A percentile compares a stretch with the other conserved stretches of the same genome.
These are phyloP conservation scores for Plutella xylostella DNA, from an alignment of 2,888 invertebrate genomes.

Conservation along the genomic window DNA sequence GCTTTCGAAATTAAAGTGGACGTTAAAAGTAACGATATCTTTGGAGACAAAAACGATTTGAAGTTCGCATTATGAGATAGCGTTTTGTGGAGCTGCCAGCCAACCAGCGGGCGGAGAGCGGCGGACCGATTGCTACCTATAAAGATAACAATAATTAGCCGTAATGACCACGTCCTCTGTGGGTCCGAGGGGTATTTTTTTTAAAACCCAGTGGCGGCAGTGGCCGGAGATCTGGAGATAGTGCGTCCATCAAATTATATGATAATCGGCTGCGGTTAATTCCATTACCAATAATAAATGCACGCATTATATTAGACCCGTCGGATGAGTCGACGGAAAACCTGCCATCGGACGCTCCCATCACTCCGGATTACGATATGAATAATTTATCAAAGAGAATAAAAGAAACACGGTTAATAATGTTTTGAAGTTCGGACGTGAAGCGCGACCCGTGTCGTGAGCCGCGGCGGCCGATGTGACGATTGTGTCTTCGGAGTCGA, in stretches of 20 bases:
- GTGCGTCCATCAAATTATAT: slow-evolving; percentile 68
- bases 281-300: slow-evolving; percentile 70
- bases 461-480: slow-evolving; percentile 30
- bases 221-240: slow-evolving; percentile 53
- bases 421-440: slow-evolving; percentile 57
- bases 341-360: slow-evolving; percentile 44
- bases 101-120: slow-evolving; percentile 33
- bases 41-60: slow-evolving; percentile 36
- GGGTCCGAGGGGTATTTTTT: slow-evolving; percentile 38
- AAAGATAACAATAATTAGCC: slow-evolving; percentile 68
- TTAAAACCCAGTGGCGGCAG: slow-evolving; percentile 52
- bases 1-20: slow-evolving; percentile 7
- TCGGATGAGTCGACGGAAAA: slow-evolving; percentile 64
- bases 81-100: slow-evolving; percentile 33
- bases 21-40: slow-evolving; percentile 5
- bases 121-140: slow-evolving; percentile 59
- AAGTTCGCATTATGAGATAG: slow-evolving; percentile 49
- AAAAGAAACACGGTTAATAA: slow-evolving; percentile 44
- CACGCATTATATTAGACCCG: slow-evolving; percentile 67
- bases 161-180: slow-evolving; percentile 57
- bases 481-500: slow-evolving; percentile 35
- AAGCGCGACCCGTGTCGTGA: slow-evolving; percentile 42
- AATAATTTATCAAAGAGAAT: slow-evolving; percentile 64
- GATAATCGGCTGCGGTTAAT: slow-evolving; percentile 68
- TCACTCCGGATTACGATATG: slow-evolving; percentile 66